These are phyloP conservation scores for Taxidea taxus DNA, from an alignment of 2,113 vertebrate genomes.

Conservation along the genomic window DNA sequence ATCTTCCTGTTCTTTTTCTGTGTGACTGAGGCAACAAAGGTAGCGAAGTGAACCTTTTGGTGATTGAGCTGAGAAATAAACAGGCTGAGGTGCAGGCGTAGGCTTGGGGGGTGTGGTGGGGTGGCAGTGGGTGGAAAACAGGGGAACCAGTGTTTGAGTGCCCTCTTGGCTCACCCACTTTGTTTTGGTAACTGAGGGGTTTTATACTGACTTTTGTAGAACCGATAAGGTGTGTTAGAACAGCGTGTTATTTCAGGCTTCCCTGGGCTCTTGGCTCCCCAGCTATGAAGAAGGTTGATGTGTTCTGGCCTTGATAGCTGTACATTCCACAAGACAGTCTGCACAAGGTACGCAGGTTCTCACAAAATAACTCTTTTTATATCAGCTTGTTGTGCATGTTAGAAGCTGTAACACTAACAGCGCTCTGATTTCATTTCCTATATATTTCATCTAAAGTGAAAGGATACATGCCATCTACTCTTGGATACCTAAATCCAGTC, in stretches of 20 bases:
- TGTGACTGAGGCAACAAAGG: neutral
- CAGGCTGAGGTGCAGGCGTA: neutral
- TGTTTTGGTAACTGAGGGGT: neutral
- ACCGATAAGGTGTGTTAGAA: neutral
- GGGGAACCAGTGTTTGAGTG: neutral
- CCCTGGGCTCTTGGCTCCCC: neutral
- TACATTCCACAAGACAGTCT: neutral
- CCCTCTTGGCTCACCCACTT: neutral
- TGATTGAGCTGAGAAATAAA: neutral
- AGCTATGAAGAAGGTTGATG: neutral
- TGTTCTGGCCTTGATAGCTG: neutral
- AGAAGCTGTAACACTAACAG: neutral
- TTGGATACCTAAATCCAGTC: neutral
- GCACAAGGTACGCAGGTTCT: neutral
- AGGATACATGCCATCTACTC: neutral
- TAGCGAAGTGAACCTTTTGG: neutral
- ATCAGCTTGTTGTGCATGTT: neutral
- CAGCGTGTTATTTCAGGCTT: neutral
- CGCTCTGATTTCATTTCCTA: neutral
- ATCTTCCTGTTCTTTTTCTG: neutral
- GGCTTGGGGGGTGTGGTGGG: neutral
- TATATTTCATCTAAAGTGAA: neutral
- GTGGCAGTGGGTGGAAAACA: neutral
- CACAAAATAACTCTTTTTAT: neutral
- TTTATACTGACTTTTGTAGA: conserved; percentile 5